These are phyloP conservation scores for Poecilobothrus nobilitatus DNA, from an alignment of 2,888 invertebrate species.

Conservation along the genomic window DNA sequence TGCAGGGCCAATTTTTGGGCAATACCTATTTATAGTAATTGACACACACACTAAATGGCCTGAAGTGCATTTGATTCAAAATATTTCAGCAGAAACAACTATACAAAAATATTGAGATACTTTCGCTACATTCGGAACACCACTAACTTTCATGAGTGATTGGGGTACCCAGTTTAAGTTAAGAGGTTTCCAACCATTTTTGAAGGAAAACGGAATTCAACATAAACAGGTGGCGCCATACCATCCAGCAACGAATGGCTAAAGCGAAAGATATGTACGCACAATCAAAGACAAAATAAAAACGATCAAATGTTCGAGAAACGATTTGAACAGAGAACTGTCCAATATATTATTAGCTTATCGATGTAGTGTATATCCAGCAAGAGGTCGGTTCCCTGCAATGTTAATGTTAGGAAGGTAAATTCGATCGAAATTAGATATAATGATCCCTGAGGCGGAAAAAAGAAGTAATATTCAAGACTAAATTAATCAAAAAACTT, in stretches of 20 bases:
- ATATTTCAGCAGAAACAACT: slow-evolving; percentile 17
- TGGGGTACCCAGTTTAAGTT: slow-evolving; percentile 16
- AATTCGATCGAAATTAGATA: slow-evolving; percentile 12
- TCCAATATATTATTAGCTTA: background rate
- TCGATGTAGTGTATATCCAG: slow-evolving; percentile 7
- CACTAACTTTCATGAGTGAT: slow-evolving; percentile 10
- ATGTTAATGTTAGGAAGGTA: slow-evolving; percentile 15
- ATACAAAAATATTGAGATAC: slow-evolving; percentile 15
- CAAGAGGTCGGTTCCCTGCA: slow-evolving; percentile 15
- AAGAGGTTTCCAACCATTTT: slow-evolving; percentile 11
- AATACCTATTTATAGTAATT: slow-evolving; percentile 32
- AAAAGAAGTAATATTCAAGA: too few relatives aligned
- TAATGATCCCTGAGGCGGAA: slow-evolving; percentile 7
- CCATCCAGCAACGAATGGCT: slow-evolving; percentile 15
- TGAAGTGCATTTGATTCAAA: slow-evolving; percentile 29
- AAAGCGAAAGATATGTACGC: slow-evolving; percentile 15
- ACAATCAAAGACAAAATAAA: slow-evolving; percentile 17
- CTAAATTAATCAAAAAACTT: slow-evolving; percentile 10
- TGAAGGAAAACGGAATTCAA: background rate
- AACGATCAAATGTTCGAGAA: slow-evolving; percentile 7
- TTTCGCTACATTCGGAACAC: slow-evolving; percentile 15
- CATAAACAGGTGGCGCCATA: slow-evolving; percentile 12
- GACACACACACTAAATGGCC: slow-evolving; percentile 37
- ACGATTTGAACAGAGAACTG: background rate
- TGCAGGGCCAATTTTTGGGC: slow-evolving; percentile 19